Evolutionary conservation across 1,140 invertebrate species (phyloP).

Genomic region (Leucophenga varia): DNA sequence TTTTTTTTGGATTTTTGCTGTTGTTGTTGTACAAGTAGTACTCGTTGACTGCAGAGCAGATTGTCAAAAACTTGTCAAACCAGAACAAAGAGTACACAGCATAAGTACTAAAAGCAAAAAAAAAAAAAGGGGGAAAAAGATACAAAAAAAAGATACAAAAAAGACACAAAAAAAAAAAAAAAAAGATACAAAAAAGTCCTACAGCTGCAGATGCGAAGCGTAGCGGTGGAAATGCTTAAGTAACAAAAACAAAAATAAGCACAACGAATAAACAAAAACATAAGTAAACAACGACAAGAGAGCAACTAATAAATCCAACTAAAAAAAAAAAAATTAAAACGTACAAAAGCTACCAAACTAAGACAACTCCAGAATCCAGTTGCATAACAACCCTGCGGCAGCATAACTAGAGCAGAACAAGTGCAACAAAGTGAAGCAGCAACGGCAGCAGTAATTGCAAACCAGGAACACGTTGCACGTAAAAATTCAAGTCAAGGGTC

Average conservation of each 20-base stretch:
- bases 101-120: not conserved
- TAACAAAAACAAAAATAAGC: not conserved
- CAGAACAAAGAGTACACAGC: slow-evolving; percentile 8
- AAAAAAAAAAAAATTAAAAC: slow-evolving; percentile 6
- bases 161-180: slow-evolving; percentile 4
- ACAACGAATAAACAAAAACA: slow-evolving; percentile 1
- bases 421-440: slow-evolving; percentile 4
- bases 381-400: too few species aligned
- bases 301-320: slow-evolving; percentile 13
- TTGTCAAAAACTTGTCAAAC: slow-evolving; percentile 25
- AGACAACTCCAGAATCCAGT: too few species aligned
- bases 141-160: not conserved
- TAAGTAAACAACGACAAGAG: not conserved
- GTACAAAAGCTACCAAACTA: slow-evolving; percentile 11
- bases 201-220: too few species aligned
- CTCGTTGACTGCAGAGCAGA: not conserved
- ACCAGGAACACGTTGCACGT: too few species aligned
- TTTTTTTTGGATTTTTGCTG: too few species aligned
- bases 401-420: too few species aligned
- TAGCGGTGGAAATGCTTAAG: not conserved
- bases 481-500: too few species aligned
- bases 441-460: slow-evolving; percentile 11
- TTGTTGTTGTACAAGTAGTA: not conserved
- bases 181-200: not conserved
- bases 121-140: not conserved